Base-by-base conservation (phyloP, 2,888 invertebrate species). In the Dynastes hyllus region DNA sequence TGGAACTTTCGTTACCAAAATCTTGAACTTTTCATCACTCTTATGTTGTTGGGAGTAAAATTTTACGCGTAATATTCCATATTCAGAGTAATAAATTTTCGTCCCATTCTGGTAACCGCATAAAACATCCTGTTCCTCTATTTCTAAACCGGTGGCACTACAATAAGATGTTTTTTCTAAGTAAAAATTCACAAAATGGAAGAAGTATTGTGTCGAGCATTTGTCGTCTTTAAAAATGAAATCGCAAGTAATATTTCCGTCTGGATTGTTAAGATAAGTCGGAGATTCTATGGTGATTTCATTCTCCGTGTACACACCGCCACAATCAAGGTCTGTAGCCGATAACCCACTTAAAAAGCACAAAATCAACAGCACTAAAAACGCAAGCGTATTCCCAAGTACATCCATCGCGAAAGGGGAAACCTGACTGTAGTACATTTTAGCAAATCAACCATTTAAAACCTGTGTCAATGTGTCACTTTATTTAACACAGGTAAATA, bases 101-200 rank as follows among this genome's bases (percentile, higher is more conserved):
- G 90, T 88, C 3, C 91, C 91, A 77, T 86, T 84, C 45, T 89
- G 87, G 66, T 84, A 89, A 0, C 92, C 92, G 83, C 93, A 93
- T 16, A 92, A 85, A 4, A 90, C 86, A 81, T 91, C 88, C 55
- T 86, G 85, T 77, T 90, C 85, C 0, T 90, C 90, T 65, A 92
- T 88, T 81, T 90, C 90, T 66, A 93, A 83, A 78, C 90, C 89
- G 85, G 92, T 92, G 58, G 89, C 89, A 4, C 83, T 84, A 85
- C 92, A 93, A 79, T 90, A 90, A 5, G 85, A 82, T 3, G 92
- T 90, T 0, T 89, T 80, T 82, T 89, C 89, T 58, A 92, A 80
- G 78, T 89, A 85, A 82, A 93, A 92, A 84, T 92, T 91, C 61
- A 92, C 84, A 83, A 92, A 92, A 82, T 91, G 90, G 45, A 93